Evolutionary conservation across 2,888 invertebrate genomes (phyloP).

Genomic region (Pyrrhosoma nymphula): DNA sequence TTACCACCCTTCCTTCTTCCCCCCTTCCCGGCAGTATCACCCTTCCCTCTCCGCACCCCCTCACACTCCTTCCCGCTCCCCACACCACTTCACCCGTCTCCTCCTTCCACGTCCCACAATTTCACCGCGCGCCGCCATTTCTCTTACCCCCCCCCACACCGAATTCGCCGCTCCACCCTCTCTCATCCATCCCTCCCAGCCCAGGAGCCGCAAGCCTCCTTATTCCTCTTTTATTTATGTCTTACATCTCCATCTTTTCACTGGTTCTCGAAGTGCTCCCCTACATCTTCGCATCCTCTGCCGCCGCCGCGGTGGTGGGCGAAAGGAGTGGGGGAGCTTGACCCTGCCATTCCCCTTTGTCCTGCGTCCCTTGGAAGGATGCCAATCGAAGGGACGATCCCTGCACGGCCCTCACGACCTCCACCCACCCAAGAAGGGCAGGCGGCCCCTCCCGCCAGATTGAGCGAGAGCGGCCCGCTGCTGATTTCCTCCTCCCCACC

Average conservation of each 20-base stretch:
- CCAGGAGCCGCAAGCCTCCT: background rate
- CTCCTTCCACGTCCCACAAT: background rate
- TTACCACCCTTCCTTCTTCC: background rate
- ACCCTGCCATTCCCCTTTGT: background rate
- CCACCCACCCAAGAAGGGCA: background rate
- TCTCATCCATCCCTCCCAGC: background rate
- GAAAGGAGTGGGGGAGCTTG: background rate
- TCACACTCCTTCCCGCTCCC: background rate
- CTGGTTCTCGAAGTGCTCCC: slow-evolving; percentile 35
- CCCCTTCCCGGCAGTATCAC: background rate
- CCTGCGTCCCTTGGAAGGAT: slow-evolving; percentile 1
- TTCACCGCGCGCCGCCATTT: background rate
- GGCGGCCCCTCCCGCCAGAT: background rate
- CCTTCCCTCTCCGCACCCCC: background rate
- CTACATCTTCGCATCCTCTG: slow-evolving; percentile 22
- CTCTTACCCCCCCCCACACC: background rate
- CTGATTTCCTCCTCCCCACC: background rate
- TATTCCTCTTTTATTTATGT: slow-evolving; percentile 49
- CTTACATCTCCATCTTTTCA: slow-evolving; percentile 63
- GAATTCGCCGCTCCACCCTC: background rate
- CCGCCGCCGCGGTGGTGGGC: background rate
- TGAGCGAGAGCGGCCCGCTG: background rate
- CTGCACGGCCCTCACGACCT: background rate
- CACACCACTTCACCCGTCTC: background rate
- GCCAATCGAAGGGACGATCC: slow-evolving; percentile 50